phyloP scores from a whole-genome alignment of 2,797 vertebrate genomes.

The Onychomys arenicola region DNA sequence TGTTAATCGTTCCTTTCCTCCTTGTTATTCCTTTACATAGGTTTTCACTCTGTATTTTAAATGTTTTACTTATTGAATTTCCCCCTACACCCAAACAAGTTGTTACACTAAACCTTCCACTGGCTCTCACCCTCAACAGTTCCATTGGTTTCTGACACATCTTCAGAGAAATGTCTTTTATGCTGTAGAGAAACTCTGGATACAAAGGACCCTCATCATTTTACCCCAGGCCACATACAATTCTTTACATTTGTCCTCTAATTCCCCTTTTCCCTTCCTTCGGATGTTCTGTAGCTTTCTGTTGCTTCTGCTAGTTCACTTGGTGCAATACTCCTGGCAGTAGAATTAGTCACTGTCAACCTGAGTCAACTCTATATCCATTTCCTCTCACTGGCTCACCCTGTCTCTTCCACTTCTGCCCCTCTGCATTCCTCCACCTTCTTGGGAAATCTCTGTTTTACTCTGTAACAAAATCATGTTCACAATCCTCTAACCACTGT shows the following conservation, averaged over 20 bases:
- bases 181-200: not conserved
- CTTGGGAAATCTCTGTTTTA: not conserved
- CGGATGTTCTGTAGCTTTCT: not conserved
- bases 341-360: not conserved
- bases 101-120: not conserved
- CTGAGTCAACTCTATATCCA: not conserved
- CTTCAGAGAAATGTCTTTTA: not conserved
- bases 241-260: not conserved
- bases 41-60: not conserved
- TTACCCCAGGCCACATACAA: not conserved
- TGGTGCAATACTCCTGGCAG: not conserved
- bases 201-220: not conserved
- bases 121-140: not conserved
- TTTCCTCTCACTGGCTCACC: not conserved
- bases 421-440: not conserved
- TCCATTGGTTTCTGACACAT: not conserved
- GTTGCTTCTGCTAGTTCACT: not conserved
- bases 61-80: not conserved
- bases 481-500: not conserved
- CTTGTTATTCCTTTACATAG: not conserved
- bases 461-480: not conserved
- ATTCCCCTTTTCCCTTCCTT: not conserved
- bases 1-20: not conserved
- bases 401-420: not conserved
- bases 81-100: not conserved